Evolutionary conservation across 1,140 invertebrate genomes (phyloP), one percentile per base, ranked within the genome.

Genomic region (Bombus cullumanus): DNA sequence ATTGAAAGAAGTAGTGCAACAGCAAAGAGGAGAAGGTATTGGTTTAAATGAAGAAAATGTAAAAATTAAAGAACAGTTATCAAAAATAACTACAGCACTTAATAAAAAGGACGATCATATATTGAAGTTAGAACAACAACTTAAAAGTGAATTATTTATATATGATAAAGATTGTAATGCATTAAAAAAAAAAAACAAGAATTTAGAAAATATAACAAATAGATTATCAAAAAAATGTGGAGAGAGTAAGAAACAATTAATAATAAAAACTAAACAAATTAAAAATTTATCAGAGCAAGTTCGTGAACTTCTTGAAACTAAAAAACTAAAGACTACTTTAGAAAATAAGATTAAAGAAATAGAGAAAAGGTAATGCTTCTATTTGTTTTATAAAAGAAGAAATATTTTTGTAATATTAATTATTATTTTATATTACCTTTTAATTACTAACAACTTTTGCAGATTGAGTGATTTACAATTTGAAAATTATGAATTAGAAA

Each of bases 1-100:
- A 66, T 74, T 92, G 28, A 88, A 82, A n/a, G 77, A 91, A 66
- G 25, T 91, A 10, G 72, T 53, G 5, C 22, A 87, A 37, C 74
- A 87, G 6, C 53, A 39, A 31, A 89, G 53, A 39, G 88, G 78
- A 0, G 89, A 91, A 66, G 88, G 87, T 15, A 88, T 89, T 73
- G 82, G 75, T 41, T 22, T 78, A 59, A 69, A 64, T 66, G 66
- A 79, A 37, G 66, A 80, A 25, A 53, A 39, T 71, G 22, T 41
- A 79, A 25, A 31, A 80, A 78, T 82, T 62, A 76, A 82, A 62
- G 74, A 90, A 39, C 66, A 78, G 12, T 62, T 77, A 37, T 78
- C 47, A 57, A 84, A 76, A 28, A 9, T 57, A 31, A 31, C 34
- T 43, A 72, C 37, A 31, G 74, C 80, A 31, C 82, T 85, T 22